Percentiles rank a stretch among this genome's conserved stretches.
These are phyloP conservation scores for Thripadectes ignobilis DNA, from an alignment of 2,797 vertebrate genomes.

Conservation along the genomic window DNA sequence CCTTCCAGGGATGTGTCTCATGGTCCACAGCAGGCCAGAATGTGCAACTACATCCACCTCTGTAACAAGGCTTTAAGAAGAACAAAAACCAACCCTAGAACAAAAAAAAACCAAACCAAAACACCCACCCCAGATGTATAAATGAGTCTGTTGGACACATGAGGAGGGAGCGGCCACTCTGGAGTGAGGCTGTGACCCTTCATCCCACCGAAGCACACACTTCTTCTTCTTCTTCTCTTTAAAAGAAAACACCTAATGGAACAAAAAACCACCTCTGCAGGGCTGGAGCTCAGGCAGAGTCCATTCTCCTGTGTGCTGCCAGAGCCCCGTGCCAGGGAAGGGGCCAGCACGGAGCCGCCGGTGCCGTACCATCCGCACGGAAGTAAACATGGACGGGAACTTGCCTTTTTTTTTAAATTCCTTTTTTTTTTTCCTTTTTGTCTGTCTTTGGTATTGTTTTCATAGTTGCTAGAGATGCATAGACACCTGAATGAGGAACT, in stretches of 20 bases:
- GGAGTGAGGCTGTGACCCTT: neutral
- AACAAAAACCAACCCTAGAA: neutral
- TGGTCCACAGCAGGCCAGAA: neutral
- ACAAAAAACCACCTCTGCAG: neutral
- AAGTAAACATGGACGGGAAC: constrained; percentile 64
- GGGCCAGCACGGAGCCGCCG: neutral
- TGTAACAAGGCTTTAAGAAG: neutral
- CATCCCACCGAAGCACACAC: neutral
- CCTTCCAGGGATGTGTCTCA: neutral
- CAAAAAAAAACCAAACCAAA: neutral
- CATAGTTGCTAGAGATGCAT: constrained; percentile 88
- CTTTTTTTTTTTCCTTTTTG: neutral
- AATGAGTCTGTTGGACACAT: neutral
- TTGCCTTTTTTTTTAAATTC: neutral
- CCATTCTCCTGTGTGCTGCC: neutral
- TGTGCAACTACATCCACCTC: constrained; percentile 44
- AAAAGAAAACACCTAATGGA: neutral
- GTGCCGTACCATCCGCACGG: constrained; percentile 15
- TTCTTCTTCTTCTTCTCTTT: neutral
- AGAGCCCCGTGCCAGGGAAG: neutral
- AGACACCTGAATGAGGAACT: constrained; percentile 78
- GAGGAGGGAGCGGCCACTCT: neutral
- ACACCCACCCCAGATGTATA: neutral
- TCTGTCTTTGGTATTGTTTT: constrained; percentile 88
- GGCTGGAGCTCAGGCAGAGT: neutral